Evolutionary conservation across 2,888 invertebrate genomes (phyloP), one percentile per base, ranked within the genome.

Genomic region (Habroteleia sp.): DNA sequence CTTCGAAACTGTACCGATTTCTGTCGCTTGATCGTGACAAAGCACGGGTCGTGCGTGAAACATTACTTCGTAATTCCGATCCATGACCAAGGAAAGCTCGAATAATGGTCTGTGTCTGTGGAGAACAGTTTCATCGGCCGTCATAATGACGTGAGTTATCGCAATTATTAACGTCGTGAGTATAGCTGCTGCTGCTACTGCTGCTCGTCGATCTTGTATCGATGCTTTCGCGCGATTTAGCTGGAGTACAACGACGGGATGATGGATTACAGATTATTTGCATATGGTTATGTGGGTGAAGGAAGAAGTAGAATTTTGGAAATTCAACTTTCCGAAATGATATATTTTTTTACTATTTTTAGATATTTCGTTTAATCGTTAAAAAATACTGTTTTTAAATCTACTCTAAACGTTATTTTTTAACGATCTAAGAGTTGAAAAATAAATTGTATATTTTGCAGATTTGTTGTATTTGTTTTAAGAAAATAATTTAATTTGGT

Each of bases 31-130:
- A 48, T 48, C 20, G 33, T 6, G 48, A 48, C 8, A 10, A 29
- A n/a, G 46, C n/a, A 17, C 10, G 46, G 29, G 10, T 13, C 17
- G 35, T 35, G 14, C 10, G 25, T 35, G 35, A 56, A 17, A 27
- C 17, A 27, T 17, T 75, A 37, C 71, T 58, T 60, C 46, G 48
- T 31, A 41, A 58, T 65, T 58, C 54, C 68, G 39, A 66, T 39
- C 39, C 33, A 62, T 60, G 72, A 76, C 69, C 72, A 58, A 54
- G 50, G 52, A 52, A 73, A 65, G 62, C 20, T 56, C 31, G 31
- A 73, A 66, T 66, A 48, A 65, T 74, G 62, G 29, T 29, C 39
- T 37, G 60, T 56, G 62, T 14, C 33, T 44, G 35, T n/a, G 44
- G 8, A 8, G 39, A 33, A 13, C 1, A 17, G 41, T 6, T 27